Base-by-base conservation (phyloP, 2,888 invertebrate species). In the Leptopterna dolabrata region DNA sequence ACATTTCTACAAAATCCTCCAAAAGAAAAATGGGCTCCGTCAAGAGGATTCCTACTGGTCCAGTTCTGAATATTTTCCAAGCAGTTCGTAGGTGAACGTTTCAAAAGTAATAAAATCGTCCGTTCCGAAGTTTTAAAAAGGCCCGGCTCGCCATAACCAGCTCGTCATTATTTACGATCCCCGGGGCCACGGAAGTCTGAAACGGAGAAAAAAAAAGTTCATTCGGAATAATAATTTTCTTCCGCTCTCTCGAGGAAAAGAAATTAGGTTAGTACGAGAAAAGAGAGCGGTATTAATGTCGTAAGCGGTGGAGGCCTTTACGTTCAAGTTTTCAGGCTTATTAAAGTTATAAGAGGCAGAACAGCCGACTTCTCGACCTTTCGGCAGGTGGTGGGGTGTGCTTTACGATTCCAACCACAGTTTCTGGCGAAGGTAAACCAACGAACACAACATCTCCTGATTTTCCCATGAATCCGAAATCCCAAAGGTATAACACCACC, bases 351-450 rank as follows among this genome's bases (percentile, higher is more conserved):
- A 43, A n/a, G 24, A 45, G 7, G 27, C 45, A 43, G 19, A 45
- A 36, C 36, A 0, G 41, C 43, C 36, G n/a, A 43, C 36, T 41
- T n/a, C 36, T 45, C 45, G 78, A 78, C 78, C 78, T 19, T 19
- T 0, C 19, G 2, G 7, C n/a, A n/a, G n/a, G n/a, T n/a, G 24
- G 19, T 24, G 63, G 11, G 63, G 63, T 27, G 24, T 24, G 78
- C 43, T 78, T 78, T 78, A 78, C 43, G 78, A n/a, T n/a, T n/a
- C n/a, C n/a, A n/a, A n/a, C 24, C 14, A 45, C 78, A 78, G 45
- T 78, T 78, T 78, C 45, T 78, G n/a, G n/a, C 78, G 78, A 43
- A 19, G 78, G 78, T 43, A 45, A 78, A 78, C 78, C 78, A 43
- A 43, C 78, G 78, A 24, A 45, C 45, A 78, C 78, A 78, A 45